A percentile compares a stretch with the other conserved stretches of the same genome.
Evolutionary conservation across 2,888 invertebrate species (phyloP).

Genomic region (Venusia cambrica): DNA sequence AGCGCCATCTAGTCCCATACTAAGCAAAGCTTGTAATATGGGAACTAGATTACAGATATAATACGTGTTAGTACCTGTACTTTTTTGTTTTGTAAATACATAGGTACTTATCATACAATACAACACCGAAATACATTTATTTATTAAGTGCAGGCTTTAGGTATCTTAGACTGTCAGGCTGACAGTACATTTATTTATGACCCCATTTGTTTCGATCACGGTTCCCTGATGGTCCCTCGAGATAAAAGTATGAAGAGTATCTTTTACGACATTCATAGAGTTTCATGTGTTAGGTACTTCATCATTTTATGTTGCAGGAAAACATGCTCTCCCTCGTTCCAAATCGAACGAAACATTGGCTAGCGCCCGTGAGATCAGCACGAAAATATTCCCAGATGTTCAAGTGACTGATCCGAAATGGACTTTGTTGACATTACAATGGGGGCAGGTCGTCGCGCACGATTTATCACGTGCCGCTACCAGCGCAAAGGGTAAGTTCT

Average conservation of each 20-base stretch:
- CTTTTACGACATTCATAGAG: constrained; percentile 6
- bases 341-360: constrained; percentile 12
- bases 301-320: constrained; percentile 20
- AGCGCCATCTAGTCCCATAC: too few species aligned
- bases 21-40: too few species aligned
- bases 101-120: too few species aligned
- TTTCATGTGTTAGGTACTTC: too few species aligned
- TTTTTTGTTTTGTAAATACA: constrained; percentile 6
- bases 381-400: constrained; percentile 9
- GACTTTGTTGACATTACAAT: constrained; percentile 17
- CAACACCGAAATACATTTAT: too few species aligned
- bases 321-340: constrained; percentile 12
- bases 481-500: too few species aligned
- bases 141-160: too few species aligned
- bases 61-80: too few species aligned
- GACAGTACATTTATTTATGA: too few species aligned
- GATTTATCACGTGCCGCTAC: too few species aligned
- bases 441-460: constrained; percentile 30
- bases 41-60: too few species aligned
- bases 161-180: too few species aligned
- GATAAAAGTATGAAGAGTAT: constrained; percentile 14
- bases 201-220: constrained; percentile 13
- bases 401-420: constrained; percentile 4
- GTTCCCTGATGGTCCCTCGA: constrained; percentile 8
- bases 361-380: constrained; percentile 17